These are phyloP conservation scores for Drosophila borealis DNA, from an alignment of 2,888 invertebrate species.

Conservation along the genomic window DNA sequence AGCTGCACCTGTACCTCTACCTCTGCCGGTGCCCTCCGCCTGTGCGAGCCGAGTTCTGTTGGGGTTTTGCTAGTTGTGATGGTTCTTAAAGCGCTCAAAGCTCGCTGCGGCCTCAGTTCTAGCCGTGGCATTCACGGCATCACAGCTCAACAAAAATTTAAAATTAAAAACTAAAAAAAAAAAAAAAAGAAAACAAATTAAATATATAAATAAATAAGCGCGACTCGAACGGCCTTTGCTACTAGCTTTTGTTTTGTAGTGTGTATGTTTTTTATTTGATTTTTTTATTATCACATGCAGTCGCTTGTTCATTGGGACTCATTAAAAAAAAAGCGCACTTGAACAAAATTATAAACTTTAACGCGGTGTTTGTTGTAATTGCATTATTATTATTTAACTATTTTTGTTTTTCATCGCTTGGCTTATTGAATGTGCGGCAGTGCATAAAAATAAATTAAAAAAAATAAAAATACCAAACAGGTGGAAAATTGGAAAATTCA, in stretches of 20 bases:
- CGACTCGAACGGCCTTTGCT: conserved; percentile 27
- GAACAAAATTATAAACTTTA: conserved; percentile 20
- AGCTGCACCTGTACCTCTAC: conserved; percentile 35
- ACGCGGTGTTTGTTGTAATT: conserved; percentile 14
- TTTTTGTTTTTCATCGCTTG: conserved; percentile 4
- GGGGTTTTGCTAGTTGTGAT: conserved; percentile 38
- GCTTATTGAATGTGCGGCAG: conserved; percentile 38
- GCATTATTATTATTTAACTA: conserved; percentile 3
- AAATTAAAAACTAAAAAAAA: background rate
- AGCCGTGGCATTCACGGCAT: conserved; percentile 74
- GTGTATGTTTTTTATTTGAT: background rate
- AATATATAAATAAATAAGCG: conserved; percentile 17
- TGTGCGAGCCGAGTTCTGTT: conserved; percentile 9
- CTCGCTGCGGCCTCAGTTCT: conserved; percentile 57
- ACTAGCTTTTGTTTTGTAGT: background rate
- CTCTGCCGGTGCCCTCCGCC: conserved; percentile 8
- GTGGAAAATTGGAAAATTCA: conserved; percentile 5
- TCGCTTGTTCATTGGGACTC: conserved; percentile 6
- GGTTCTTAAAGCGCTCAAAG: conserved; percentile 73
- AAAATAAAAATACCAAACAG: conserved; percentile 13
- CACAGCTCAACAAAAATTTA: conserved; percentile 40
- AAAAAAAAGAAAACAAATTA: background rate
- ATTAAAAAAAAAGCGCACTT: conserved; percentile 8
- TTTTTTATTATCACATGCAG: background rate
- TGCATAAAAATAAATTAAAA: conserved; percentile 28